These are phyloP conservation scores for Theocolax elegans DNA, from an alignment of 1,140 invertebrate genomes.

Conservation along the genomic window DNA sequence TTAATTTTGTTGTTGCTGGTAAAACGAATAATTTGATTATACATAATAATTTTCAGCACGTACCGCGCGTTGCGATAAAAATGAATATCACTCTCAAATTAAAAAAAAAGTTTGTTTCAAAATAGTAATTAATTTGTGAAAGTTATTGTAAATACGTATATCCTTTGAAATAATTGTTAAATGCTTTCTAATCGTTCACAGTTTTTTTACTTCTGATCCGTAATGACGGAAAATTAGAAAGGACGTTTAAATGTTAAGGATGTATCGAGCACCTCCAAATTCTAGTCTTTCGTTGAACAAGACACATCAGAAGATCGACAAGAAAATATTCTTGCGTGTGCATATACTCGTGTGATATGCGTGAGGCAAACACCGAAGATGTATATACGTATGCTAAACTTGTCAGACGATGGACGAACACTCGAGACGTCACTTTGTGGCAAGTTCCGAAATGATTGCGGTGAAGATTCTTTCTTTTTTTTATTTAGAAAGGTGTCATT, in stretches of 20 bases:
- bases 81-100: too few relatives aligned
- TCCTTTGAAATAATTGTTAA: too few relatives aligned
- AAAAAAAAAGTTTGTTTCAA: too few relatives aligned
- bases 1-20: too few relatives aligned
- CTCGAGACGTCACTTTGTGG: not conserved
- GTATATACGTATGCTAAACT: not conserved
- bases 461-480: not conserved
- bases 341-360: not conserved
- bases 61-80: too few relatives aligned
- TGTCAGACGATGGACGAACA: not conserved
- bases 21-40: too few relatives aligned
- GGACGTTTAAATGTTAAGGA: slow-evolving; percentile 1
- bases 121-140: too few relatives aligned
- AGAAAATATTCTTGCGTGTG: not conserved
- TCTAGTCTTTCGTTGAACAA: not conserved
- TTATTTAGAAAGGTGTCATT: not conserved
- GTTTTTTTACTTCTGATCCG: not conserved
- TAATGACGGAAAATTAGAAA: not conserved
- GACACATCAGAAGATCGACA: not conserved
- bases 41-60: too few relatives aligned
- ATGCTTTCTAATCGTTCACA: too few relatives aligned
- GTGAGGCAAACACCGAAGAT: not conserved
- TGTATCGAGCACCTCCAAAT: not conserved
- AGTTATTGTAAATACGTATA: too few relatives aligned
- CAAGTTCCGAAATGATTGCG: not conserved